Evolutionary conservation across 2,888 invertebrate genomes (phyloP).

Genomic region (Chalcosyrphus nemorum): DNA sequence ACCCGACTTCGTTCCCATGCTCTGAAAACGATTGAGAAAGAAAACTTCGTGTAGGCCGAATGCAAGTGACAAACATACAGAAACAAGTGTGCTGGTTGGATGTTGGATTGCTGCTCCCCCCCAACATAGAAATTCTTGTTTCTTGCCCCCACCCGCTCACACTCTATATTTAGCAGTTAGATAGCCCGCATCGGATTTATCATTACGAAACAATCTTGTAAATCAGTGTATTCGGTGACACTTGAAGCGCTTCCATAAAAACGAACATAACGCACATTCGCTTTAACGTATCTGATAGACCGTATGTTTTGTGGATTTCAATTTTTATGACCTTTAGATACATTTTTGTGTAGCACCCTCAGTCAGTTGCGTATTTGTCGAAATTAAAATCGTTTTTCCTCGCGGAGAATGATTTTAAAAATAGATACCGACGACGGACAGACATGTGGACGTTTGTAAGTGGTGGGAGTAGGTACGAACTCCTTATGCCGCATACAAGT

Average conservation of each 20-base stretch:
- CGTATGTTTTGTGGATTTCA: conserved; percentile 4
- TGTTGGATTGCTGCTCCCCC: too few species aligned
- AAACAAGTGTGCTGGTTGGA: conserved; percentile 48
- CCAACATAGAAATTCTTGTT: conserved; percentile 53
- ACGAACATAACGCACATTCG: neutral
- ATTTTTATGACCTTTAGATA: conserved; percentile 58
- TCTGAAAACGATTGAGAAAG: conserved; percentile 17
- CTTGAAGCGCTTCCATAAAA: conserved; percentile 47
- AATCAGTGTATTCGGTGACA: conserved; percentile 70
- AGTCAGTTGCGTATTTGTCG: conserved; percentile 43
- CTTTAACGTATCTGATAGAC: neutral
- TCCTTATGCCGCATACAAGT: conserved; percentile 20
- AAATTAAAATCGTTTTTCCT: conserved; percentile 29
- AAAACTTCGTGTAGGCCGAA: conserved; percentile 65
- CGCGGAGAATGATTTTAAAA: neutral
- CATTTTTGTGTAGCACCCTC: conserved; percentile 13
- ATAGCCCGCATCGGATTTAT: conserved; percentile 58
- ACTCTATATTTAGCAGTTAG: conserved; percentile 52
- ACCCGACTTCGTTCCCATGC: conserved; percentile 32
- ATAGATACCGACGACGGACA: conserved; percentile 40
- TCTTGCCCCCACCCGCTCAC: conserved; percentile 12
- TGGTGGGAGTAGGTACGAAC: conserved; percentile 54
- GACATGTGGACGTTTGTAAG: conserved; percentile 14
- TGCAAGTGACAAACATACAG: neutral
- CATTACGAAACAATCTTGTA: conserved; percentile 67